A percentile compares a stretch with the other conserved stretches of the same genome.
Evolutionary conservation across 2,113 vertebrate species (phyloP).

Genomic region (Panthera leo): DNA sequence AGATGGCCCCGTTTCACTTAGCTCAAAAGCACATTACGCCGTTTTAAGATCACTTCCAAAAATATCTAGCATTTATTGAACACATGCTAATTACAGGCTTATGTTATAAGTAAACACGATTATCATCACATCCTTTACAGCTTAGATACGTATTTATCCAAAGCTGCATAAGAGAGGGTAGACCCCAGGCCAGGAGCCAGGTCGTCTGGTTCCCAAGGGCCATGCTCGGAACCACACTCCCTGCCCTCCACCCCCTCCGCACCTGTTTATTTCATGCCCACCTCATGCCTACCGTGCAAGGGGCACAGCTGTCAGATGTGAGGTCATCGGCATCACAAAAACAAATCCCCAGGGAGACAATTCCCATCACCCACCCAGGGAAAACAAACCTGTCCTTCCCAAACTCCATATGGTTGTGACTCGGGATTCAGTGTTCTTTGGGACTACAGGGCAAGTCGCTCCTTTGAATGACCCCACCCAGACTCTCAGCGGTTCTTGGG

Average conservation of each 20-base stretch:
- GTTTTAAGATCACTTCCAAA: background rate
- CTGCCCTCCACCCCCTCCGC: background rate
- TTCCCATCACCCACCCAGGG: background rate
- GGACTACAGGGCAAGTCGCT: background rate
- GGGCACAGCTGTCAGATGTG: background rate
- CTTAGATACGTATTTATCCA: background rate
- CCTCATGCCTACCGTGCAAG: too few relatives aligned
- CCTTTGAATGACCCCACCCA: background rate
- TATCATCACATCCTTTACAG: background rate
- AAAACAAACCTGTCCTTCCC: background rate
- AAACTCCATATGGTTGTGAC: background rate
- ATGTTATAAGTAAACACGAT: background rate
- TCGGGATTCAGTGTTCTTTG: rapidly evolving
- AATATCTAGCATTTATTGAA: background rate
- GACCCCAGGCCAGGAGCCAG: too few relatives aligned
- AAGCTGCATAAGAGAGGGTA: too few relatives aligned
- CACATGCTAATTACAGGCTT: background rate
- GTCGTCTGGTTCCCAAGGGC: background rate
- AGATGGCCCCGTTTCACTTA: background rate
- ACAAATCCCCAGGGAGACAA: background rate
- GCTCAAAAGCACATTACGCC: background rate
- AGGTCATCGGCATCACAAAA: background rate
- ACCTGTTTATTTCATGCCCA: background rate
- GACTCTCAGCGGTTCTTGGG: background rate
- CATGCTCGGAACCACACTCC: rapidly evolving